These are phyloP conservation scores for Pelodytes ibericus DNA, from an alignment of 2,797 vertebrate species.

Conservation along the genomic window DNA sequence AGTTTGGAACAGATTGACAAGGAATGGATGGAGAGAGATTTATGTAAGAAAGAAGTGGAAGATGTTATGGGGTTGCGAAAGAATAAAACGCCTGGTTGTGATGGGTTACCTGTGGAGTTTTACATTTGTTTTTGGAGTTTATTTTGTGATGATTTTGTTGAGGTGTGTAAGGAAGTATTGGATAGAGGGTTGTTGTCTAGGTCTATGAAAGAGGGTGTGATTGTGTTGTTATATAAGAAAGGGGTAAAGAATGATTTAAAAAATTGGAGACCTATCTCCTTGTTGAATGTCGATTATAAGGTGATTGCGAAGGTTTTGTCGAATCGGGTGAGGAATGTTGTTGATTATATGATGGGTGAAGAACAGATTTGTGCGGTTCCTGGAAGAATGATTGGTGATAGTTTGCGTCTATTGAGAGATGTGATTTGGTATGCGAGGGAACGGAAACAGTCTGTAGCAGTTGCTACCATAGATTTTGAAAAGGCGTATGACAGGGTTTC, in stretches of 20 bases:
- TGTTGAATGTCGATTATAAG: too few species aligned
- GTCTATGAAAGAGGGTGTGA: too few species aligned
- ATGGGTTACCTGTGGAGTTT: neutral
- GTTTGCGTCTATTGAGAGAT: neutral
- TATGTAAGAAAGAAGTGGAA: neutral
- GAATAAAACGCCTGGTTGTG: neutral
- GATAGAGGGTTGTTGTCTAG: neutral
- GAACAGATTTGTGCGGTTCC: conserved; percentile 1
- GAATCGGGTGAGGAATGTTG: neutral
- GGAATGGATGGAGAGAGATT: neutral
- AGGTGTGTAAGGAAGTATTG: neutral
- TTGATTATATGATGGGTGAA: neutral
- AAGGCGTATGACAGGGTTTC: too few species aligned
- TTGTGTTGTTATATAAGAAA: neutral
- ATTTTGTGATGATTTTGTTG: neutral
- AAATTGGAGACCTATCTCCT: conserved; percentile 9
- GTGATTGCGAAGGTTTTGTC: neutral
- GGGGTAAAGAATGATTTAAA: neutral
- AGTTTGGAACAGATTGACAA: neutral
- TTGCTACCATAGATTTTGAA: too few species aligned
- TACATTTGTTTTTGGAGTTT: too few species aligned
- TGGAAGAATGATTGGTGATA: neutral
- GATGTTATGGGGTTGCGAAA: neutral
- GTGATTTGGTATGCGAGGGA: neutral
- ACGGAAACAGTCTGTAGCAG: too few species aligned